These are phyloP conservation scores for Euplagia quadripunctaria DNA, from an alignment of 2,888 invertebrate species.

Conservation along the genomic window DNA sequence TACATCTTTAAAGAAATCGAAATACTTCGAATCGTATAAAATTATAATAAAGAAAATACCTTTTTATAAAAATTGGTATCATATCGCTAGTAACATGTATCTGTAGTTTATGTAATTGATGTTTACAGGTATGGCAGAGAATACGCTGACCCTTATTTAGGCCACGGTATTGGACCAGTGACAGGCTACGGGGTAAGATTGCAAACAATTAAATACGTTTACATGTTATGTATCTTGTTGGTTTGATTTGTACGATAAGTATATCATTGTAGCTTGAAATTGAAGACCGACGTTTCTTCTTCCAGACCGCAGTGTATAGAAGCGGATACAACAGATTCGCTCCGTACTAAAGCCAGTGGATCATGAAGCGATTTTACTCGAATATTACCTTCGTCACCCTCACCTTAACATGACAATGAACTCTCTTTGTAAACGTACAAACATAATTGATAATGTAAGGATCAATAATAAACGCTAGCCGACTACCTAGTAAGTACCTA, in stretches of 20 bases:
- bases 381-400: constrained; percentile 81
- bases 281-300: constrained; percentile 45
- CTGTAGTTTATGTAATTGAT: background rate
- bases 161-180: constrained; percentile 98
- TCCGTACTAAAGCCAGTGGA: constrained; percentile 91
- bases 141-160: constrained; percentile 97
- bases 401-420: constrained; percentile 85
- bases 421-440: constrained; percentile 87
- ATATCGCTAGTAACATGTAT: background rate
- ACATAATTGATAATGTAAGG: constrained; percentile 80
- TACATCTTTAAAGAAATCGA: too few relatives aligned
- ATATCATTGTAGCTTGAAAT: background rate
- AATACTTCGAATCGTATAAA: too few relatives aligned
- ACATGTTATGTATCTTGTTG: background rate
- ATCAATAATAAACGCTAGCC: constrained; percentile 81
- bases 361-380: constrained; percentile 78
- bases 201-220: background rate
- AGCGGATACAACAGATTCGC: constrained; percentile 98
- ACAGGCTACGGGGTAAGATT: constrained; percentile 98
- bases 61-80: too few relatives aligned
- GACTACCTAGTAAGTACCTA: constrained; percentile 73
- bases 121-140: constrained; percentile 95
- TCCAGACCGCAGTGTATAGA: constrained; percentile 96
- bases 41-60: background rate
- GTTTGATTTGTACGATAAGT: background rate